Base-by-base conservation (phyloP, 2,113 vertebrate species). In the Sterrhoptilus dennistouni region DNA sequence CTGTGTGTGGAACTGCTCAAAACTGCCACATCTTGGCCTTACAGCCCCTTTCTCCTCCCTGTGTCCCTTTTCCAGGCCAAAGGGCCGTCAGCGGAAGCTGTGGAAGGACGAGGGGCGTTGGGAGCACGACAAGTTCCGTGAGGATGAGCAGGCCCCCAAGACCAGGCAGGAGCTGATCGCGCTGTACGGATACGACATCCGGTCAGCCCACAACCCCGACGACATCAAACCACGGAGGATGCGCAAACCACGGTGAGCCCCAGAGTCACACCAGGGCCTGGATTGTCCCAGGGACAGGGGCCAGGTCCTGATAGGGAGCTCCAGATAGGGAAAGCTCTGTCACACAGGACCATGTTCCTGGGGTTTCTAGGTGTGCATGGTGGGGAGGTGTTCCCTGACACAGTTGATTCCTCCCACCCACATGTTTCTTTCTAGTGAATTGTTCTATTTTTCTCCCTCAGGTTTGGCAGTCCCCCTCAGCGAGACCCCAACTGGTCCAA, bases 71-170 rank as follows among this genome's bases (percentile, higher is more conserved):
- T 24, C 35, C 96, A 99, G 99, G 92, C 99, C 99, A 0, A 99
- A 99, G 91, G 99, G 99, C 14, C 97, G 99, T 5, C 99, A 99
- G 97, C 97, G 99, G 83, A 99, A 99, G 96, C 91, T 99, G 38
- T 99, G 99, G 99, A 99, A 99, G 90, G 99, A 99, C 6, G 99
- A 99, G 87, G 99, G 99, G 12, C 98, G 99, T 49, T 99, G 99
- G 99, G 99, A 99, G 9, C 99, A 99, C 1, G 99, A 99, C 95
- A 98, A 96, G n/a, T 99, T 99, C 97, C 98, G 99, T 35, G 99
- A 99, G 97, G 99, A 99, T 25, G 99, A 99, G 82, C 99, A 99
- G 95, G 99, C 99, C 17, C 99, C 99, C 1, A 99, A 99, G 96
- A 99, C 99, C 68, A 98, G 99, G 16, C 99, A 99, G 84, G 99